phyloP scores from a whole-genome alignment of 2,888 invertebrate genomes.

The Drosophila villosipedis region DNA sequence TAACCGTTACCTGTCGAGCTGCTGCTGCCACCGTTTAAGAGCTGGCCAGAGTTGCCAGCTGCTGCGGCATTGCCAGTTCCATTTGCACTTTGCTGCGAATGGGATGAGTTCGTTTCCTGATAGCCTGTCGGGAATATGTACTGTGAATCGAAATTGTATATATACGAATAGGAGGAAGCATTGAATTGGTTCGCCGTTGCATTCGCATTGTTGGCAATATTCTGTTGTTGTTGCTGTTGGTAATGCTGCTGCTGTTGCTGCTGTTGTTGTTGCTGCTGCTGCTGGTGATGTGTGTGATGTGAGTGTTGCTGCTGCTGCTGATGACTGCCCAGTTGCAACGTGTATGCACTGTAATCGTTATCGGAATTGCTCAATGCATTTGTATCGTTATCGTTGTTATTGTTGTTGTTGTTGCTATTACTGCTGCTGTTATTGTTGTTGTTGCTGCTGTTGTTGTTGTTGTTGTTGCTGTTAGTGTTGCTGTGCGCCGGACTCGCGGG shows the following conservation, averaged over 20 bases:
- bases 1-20: slow-evolving; percentile 65
- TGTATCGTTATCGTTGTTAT: slow-evolving; percentile 73
- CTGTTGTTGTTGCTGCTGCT: slow-evolving; percentile 65
- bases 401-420: slow-evolving; percentile 54
- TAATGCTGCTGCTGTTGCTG: slow-evolving; percentile 78
- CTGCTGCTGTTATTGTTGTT: slow-evolving; percentile 39
- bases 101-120: slow-evolving; percentile 85
- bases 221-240: slow-evolving; percentile 83
- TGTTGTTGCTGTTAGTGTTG: slow-evolving; percentile 52
- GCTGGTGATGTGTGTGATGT: slow-evolving; percentile 79
- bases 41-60: slow-evolving; percentile 86
- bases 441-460: slow-evolving; percentile 36
- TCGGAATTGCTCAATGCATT: slow-evolving; percentile 70
- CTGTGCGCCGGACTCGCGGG: slow-evolving; percentile 86
- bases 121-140: slow-evolving; percentile 86
- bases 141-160: slow-evolving; percentile 87
- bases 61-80: slow-evolving; percentile 85
- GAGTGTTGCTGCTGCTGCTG: slow-evolving; percentile 60
- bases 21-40: slow-evolving; percentile 88
- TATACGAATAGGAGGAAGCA: slow-evolving; percentile 85
- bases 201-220: slow-evolving; percentile 79
- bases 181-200: slow-evolving; percentile 79
- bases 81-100: slow-evolving; percentile 85
- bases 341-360: slow-evolving; percentile 78
- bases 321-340: slow-evolving; percentile 73